Evolutionary conservation across 1,140 invertebrate genomes (phyloP), one percentile per base, ranked within the genome.

Genomic region (Geopemphigus sp.): DNA sequence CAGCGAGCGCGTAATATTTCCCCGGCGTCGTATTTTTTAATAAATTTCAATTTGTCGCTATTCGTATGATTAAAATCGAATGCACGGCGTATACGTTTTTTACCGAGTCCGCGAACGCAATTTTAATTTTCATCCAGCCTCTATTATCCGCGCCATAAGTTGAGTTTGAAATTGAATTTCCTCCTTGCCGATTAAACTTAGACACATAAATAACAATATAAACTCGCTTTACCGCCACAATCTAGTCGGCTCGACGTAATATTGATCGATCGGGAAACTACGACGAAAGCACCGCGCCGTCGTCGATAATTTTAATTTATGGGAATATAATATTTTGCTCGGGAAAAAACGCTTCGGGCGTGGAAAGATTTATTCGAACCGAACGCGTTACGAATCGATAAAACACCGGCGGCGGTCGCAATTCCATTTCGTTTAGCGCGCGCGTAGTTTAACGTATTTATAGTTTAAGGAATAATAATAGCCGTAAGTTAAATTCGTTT

Each of bases 151-250:
- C 29, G 19, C 19, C n/a, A 11, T 22, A 19, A n/a, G 39, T 66
- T 66, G n/a, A 66, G 12, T 66, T 22, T 45, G n/a, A 66, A 66
- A 45, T 66, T 66, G 14, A 66, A 45, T 66, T 45, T 22, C 22
- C 32, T 66, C n/a, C 6, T 4, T 15, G n/a, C 63, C 19, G 32
- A 45, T 66, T 39, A 66, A 66, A 66, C 63, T 66, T n/a, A 22
- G 5, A 66, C n/a, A 66, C 63, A 45, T 66, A 66, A 39, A 66
- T 66, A 39, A 45, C 32, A 39, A 39, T 14, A n/a, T n/a, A 45
- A 12, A n/a, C 19, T 17, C 29, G 15, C 29, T 64, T 64, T 26
- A 26, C 61, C 4, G 3, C 29, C 8, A 26, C 19, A 19, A 64
- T 64, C 29, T 32, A 64, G 29, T 14, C 45, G n/a, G 32, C n/a